These are phyloP conservation scores for Agraylea sexmaculata DNA, from an alignment of 1,140 invertebrate species.

Conservation along the genomic window DNA sequence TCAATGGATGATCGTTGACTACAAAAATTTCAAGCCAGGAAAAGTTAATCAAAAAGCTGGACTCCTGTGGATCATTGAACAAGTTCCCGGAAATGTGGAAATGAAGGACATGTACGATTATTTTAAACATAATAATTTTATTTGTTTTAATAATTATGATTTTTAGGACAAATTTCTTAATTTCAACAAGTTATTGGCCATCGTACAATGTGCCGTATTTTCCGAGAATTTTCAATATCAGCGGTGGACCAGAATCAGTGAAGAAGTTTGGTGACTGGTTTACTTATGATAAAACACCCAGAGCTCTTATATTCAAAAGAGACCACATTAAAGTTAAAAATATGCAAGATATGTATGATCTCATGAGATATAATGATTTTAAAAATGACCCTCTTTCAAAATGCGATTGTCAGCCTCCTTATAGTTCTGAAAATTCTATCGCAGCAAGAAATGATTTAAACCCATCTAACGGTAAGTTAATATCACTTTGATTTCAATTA, in stretches of 20 bases:
- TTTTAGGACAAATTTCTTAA: constrained; percentile 47
- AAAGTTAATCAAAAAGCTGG: constrained; percentile 19
- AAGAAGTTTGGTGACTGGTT: constrained; percentile 61
- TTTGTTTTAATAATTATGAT: constrained; percentile 4
- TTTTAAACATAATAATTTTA: background rate
- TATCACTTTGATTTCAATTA: no score
- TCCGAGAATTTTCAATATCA: constrained; percentile 49
- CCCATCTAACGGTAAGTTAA: constrained; percentile 42
- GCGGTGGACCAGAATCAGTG: constrained; percentile 46
- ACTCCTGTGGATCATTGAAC: constrained; percentile 52
- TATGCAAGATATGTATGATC: constrained; percentile 41
- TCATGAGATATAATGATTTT: constrained; percentile 68
- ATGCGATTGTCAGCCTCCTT: constrained; percentile 59
- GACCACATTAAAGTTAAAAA: constrained; percentile 45
- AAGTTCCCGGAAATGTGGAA: constrained; percentile 42
- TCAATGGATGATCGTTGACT: constrained; percentile 66
- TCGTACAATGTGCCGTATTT: constrained; percentile 67
- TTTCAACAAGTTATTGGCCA: constrained; percentile 51
- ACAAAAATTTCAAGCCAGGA: constrained; percentile 46
- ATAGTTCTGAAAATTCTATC: constrained; percentile 60
- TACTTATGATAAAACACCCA: constrained; percentile 48
- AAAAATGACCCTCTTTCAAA: constrained; percentile 52
- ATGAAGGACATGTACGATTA: constrained; percentile 15
- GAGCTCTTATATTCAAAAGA: constrained; percentile 52
- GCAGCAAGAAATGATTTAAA: constrained; percentile 60